Base-by-base conservation (phyloP, 2,113 vertebrate species). In the Tretioscincus oriximinensis region DNA sequence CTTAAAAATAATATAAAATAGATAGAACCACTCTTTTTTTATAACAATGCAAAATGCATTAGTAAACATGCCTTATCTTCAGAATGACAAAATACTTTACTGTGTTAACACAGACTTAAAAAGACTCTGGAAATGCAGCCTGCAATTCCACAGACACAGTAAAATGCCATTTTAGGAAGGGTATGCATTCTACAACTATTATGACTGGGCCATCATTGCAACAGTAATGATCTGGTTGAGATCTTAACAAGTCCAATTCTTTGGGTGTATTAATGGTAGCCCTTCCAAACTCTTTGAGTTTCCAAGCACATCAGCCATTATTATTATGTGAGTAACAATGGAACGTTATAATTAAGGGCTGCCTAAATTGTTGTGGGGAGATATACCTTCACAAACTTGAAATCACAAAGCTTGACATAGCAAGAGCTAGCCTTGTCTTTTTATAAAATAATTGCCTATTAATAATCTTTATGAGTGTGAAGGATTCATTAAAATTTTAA, bases 321-420 rank as follows among this genome's bases (percentile, higher is more conserved):
- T 78, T 81, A 64, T 64, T 26, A 76, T 83, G 68, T 76, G 76
- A 84, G 78, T 60, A 45, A 63, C 29, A 77, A 51, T 35, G 47
- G 60, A 41, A 45, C 77, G 28, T 73, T 66, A 12, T 66, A 89
- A 75, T 49, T 21, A 22, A 26, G 51, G 54, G 22, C 64, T 45
- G n/a, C 70, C 2, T 21, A 73, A 58, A 67, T 67, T 80, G 28
- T 24, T 45, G 0, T 28, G 20, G 21, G 47, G 22, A 28, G 1
- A 80, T 60, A 73, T 84, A 41, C 35, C 76, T 0, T 0, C 0
- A 63, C 83, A 61, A 83, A 41, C 29, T 73, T 73, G 51, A 67
- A 28, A 61, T 76, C 51, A 73, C 2, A 20, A 18, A 24, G 78
- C 66, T 74, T 3, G 0, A 1, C 0, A 74, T 88, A 76, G 71